Conservation (phyloP, 2,888 invertebrate genomes). For the Strigamia crassipes region DNA sequence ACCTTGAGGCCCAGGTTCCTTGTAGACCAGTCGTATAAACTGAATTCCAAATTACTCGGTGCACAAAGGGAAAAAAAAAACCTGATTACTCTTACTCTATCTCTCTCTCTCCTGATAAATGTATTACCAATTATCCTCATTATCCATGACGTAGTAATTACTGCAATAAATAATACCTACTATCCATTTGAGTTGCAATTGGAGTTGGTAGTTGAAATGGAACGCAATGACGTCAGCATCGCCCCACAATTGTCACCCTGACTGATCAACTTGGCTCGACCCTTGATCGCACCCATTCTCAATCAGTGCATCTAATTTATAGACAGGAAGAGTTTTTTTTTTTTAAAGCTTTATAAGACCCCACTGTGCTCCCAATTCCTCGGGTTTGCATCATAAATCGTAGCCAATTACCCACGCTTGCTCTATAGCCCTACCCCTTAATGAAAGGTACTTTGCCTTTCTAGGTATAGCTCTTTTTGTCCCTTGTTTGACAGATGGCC, state of each 20-base stretch:
- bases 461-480: not conserved
- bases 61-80: constrained; percentile 33
- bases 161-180: not conserved
- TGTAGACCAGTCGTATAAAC: constrained; percentile 42
- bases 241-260: constrained; percentile 2
- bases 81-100: not conserved
- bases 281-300: not conserved
- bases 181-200: constrained; percentile 1
- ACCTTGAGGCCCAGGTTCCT: constrained; percentile 29
- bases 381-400: constrained; percentile 7
- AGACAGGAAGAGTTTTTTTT: not conserved
- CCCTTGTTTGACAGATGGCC: not conserved
- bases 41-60: constrained; percentile 28
- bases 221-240: not conserved
- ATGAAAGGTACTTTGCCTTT: not conserved
- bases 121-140: constrained; percentile 40
- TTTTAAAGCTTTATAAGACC: not conserved
- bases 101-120: constrained; percentile 17
- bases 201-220: not conserved
- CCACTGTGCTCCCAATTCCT: constrained; percentile 8
- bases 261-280: not conserved
- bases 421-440: not conserved
- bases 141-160: constrained; percentile 38
- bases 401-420: constrained; percentile 11
- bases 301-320: constrained; percentile 5